Base-by-base conservation (phyloP, 2,888 invertebrate species). In the Pollenia angustigena region DNA sequence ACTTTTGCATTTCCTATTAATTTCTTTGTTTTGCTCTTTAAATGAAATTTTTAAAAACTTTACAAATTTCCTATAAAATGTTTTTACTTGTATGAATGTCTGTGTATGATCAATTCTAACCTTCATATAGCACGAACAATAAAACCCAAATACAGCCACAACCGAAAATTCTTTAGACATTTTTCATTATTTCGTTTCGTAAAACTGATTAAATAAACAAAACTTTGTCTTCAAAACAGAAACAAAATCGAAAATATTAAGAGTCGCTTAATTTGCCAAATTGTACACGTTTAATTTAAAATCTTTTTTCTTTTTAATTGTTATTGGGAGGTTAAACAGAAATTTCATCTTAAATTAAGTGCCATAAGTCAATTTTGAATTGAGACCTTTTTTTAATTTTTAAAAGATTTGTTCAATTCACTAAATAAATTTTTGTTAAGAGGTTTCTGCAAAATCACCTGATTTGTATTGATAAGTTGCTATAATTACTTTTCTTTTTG, bases 101-200 rank as follows among this genome's bases (percentile, higher is more conserved):
- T 52, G 14, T 52, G n/a, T 14, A 16, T 52, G 52, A 52, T 52
- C 32, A 32, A 32, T 16, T 18, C 10, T 11, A 32, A 62, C 74
- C 74, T 74, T 74, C 44, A 50, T 40, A 74, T 50, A 50, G n/a
- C 60, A 74, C 60, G 60, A 48, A n/a, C 16, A 60, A 60, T 60
- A 60, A 74, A 74, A 74, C 68, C 74, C 68, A 81, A 81, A 68
- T 81, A 6, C 32, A 32, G 60, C 74, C 66, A 75, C 2, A 68
- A 74, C 48, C 3, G 64, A 54, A 58, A 44, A 81, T 58, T 74
- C 56, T 74, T 69, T 16, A 32, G 32, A 32, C 32, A 32, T 32
- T 32, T 32, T 32, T 32, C 32, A 32, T 32, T 32, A 32, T n/a
- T 64, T 18, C 56, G 18, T 46, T 11, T 14, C 6, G 48, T 50